Base-by-base conservation (phyloP, 2,888 invertebrate species). In the Lamellibrachia columna region DNA sequence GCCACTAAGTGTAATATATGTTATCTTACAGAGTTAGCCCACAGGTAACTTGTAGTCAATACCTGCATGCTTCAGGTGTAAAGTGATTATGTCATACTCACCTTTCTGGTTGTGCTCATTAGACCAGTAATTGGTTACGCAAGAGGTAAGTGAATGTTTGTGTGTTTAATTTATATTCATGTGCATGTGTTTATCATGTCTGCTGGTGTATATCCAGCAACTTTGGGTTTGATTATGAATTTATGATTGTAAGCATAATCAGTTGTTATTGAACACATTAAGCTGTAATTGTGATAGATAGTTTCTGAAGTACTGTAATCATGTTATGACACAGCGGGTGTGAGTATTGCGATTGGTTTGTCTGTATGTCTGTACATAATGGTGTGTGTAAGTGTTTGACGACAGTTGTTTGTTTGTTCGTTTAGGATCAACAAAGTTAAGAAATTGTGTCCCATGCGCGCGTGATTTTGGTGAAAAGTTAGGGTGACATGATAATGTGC, bases 11-110 rank as follows among this genome's bases (percentile, higher is more conserved):
- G 75, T 75, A 75, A 75, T 75, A 75, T 75, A 15, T 22, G 75
- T 75, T 75, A 75, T 75, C 75, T 75, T 75, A 75, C 75, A 75
- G 75, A 75, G 75, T 75, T 75, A 75, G 75, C 75, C 75, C 22
- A n/a, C 75, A 15, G 22, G 75, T n/a, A 75, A 75, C 75, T 22
- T 75, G 75, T 75, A 22, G 75, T n/a, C 75, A 75, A 75, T 75
- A 75, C 22, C 15, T 75, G 75, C 75, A 6, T 75, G 75, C 75
- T 15, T 75, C 22, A 75, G 75, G 75, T 75, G 75, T 75, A 75
- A 75, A 22, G 75, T 75, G 22, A 75, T 75, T 75, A 75, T 75
- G 22, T 75, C 75, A 75, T 22, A 75, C 75, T 75, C 75, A 75
- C 75, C 75, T 22, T 75, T 22, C 75, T 75, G 6, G 22, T 22